These are phyloP conservation scores for Diorhabda sublineata DNA, from an alignment of 1,140 invertebrate species.

Conservation along the genomic window DNA sequence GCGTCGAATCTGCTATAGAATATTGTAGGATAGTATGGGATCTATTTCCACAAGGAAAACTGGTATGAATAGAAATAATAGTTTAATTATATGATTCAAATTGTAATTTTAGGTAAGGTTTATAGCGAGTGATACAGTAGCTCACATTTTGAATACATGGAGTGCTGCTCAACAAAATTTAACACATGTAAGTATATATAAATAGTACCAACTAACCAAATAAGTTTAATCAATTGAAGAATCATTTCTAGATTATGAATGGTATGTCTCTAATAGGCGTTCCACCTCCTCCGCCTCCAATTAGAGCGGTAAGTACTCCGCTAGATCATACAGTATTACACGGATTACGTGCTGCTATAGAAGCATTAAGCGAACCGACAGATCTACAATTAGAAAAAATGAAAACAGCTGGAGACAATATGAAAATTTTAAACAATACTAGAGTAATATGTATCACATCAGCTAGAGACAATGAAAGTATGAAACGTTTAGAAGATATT, in stretches of 20 bases:
- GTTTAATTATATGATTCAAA: constrained; percentile 6
- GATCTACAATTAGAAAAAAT: constrained; percentile 57
- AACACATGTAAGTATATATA: constrained; percentile 60
- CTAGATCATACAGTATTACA: constrained; percentile 73
- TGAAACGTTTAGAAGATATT: constrained; percentile 79
- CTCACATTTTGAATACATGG: constrained; percentile 81
- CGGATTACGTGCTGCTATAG: constrained; percentile 81
- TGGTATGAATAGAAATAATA: constrained; percentile 54
- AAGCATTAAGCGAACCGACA: constrained; percentile 77
- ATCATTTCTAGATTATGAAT: constrained; percentile 58
- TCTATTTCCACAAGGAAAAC: constrained; percentile 82
- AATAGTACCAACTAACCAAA: neutral
- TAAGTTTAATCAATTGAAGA: neutral
- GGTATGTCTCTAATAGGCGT: constrained; percentile 68
- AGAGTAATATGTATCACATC: constrained; percentile 86
- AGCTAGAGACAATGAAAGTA: constrained; percentile 75
- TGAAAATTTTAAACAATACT: constrained; percentile 56
- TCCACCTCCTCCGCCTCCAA: constrained; percentile 49
- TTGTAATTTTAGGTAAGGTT: constrained; percentile 64
- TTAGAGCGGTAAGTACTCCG: constrained; percentile 48
- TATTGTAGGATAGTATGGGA: constrained; percentile 97
- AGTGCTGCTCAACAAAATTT: constrained; percentile 74
- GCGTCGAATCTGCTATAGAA: constrained; percentile 89
- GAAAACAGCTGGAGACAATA: constrained; percentile 22
- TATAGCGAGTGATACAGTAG: constrained; percentile 75